Evolutionary conservation across 1,140 invertebrate species (phyloP).

Genomic region (Drosophila jambulina): DNA sequence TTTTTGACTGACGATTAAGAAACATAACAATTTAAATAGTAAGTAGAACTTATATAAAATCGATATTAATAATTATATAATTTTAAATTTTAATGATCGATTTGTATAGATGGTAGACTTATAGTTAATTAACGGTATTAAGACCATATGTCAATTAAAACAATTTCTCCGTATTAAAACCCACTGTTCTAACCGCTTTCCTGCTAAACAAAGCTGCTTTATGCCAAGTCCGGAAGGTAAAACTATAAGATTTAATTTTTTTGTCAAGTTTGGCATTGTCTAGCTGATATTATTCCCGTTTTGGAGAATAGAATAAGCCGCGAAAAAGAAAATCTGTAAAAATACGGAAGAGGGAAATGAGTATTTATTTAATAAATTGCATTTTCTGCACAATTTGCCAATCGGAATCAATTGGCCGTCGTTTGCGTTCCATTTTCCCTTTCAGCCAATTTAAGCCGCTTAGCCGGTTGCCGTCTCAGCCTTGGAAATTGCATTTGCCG

Average conservation of each 20-base stretch:
- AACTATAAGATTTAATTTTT: slow-evolving; percentile 35
- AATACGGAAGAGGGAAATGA: slow-evolving; percentile 22
- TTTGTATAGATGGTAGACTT: not conserved
- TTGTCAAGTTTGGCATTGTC: slow-evolving; percentile 42
- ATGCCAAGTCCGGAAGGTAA: slow-evolving; percentile 57
- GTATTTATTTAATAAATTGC: slow-evolving; percentile 67
- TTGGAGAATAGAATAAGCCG: not conserved
- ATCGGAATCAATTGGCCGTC: slow-evolving; percentile 43
- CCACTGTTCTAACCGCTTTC: slow-evolving; percentile 28
- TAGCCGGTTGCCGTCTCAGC: slow-evolving; percentile 29
- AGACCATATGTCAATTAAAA: not conserved
- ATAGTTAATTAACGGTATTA: not conserved
- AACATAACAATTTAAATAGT: no score
- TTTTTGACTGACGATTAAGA: no score
- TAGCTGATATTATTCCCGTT: slow-evolving; percentile 8
- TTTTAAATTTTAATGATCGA: not conserved
- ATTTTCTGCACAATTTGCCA: slow-evolving; percentile 62
- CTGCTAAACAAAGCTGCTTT: slow-evolving; percentile 4
- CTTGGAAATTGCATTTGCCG: slow-evolving; percentile 23
- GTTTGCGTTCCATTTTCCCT: slow-evolving; percentile 19
- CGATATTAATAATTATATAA: no score
- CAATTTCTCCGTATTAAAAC: not conserved
- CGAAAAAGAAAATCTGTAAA: slow-evolving; percentile 11
- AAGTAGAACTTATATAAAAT: no score
- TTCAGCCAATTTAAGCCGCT: slow-evolving; percentile 65